Conservation (phyloP, 2,113 vertebrate species). For the Poeciliopsis occidentalis region DNA sequence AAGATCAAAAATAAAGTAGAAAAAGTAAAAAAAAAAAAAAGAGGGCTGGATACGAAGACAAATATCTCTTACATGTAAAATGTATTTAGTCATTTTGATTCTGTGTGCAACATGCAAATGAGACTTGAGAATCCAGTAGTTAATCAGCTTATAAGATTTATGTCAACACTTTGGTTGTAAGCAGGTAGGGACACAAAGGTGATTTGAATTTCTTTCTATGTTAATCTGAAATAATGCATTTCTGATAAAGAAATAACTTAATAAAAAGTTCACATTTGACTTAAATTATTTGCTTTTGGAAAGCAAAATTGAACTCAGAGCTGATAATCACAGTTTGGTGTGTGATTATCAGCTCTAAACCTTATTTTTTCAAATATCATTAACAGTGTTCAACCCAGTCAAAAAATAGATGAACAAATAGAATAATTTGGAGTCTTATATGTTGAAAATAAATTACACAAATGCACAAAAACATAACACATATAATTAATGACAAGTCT, state of each 20-base stretch:
- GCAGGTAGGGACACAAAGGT: background rate
- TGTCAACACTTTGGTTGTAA: constrained; percentile 1
- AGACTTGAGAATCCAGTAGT: constrained; percentile 6
- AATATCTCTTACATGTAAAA: background rate
- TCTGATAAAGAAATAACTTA: too few species aligned
- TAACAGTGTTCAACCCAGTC: background rate
- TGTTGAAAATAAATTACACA: too few species aligned
- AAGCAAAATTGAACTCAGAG: background rate
- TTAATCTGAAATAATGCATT: too few species aligned
- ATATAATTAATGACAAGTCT: too few species aligned
- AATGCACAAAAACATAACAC: too few species aligned
- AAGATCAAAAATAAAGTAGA: background rate
- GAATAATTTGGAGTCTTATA: too few species aligned
- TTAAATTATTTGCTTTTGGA: too few species aligned
- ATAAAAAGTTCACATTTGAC: too few species aligned
- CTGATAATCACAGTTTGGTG: background rate
- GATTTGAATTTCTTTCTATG: background rate
- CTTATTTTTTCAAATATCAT: background rate
- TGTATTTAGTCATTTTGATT: too few species aligned
- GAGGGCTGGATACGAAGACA: background rate
- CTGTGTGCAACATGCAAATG: background rate
- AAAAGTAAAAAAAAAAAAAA: background rate
- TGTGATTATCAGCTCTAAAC: background rate
- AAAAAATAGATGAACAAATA: background rate
- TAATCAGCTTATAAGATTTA: constrained; percentile 37